A percentile compares a stretch with the other conserved stretches of the same genome.
phyloP scores from a whole-genome alignment of 2,113 vertebrate species.

The Phaethon lepturus region DNA sequence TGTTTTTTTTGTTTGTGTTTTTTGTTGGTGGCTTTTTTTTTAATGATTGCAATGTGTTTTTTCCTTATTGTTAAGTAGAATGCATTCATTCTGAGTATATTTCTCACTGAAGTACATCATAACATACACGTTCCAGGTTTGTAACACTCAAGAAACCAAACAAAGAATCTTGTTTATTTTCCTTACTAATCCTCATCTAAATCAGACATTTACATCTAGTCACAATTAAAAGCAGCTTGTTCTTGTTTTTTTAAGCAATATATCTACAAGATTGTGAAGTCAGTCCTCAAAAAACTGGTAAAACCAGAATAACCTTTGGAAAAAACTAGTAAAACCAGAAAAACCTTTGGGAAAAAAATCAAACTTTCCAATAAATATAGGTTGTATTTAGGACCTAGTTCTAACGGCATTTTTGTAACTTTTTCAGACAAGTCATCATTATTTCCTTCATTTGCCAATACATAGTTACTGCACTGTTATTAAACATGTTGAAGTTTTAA shows the following conservation, averaged over 20 bases:
- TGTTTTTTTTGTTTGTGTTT: rapidly evolving
- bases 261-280: neutral
- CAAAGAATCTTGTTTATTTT: neutral
- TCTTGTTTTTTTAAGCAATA: neutral
- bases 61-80: neutral
- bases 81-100: neutral
- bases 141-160: neutral
- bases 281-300: neutral
- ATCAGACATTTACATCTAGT: neutral
- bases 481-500: neutral
- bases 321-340: neutral
- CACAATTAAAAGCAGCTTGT: neutral
- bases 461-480: neutral
- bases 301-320: neutral
- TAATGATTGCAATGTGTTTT: neutral
- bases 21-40: neutral
- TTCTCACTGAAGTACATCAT: neutral
- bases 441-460: neutral
- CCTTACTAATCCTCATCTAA: neutral
- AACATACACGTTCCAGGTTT: neutral
- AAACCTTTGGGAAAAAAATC: rapidly evolving
- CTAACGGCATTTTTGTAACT: neutral
- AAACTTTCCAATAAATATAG: neutral
- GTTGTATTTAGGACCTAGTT: neutral
- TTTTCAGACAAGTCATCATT: neutral